Conservation (phyloP, 2,113 vertebrate genomes). For the Haplochromis vanheusdeni region DNA sequence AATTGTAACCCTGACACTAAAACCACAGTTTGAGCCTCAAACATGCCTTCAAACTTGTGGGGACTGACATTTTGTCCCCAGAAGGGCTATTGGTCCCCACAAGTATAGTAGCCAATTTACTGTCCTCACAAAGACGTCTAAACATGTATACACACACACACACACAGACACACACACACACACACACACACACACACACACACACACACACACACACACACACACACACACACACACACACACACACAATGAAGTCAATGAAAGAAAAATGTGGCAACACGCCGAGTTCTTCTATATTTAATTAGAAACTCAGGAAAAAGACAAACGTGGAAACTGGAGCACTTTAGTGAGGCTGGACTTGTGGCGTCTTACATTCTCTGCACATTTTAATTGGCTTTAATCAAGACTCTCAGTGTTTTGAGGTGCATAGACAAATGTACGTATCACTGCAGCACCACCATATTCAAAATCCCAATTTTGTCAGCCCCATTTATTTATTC, state of each 20-base stretch:
- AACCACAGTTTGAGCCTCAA: not conserved
- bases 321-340: not conserved
- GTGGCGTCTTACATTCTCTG: not conserved
- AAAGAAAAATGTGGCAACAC: not conserved
- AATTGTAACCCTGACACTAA: not conserved
- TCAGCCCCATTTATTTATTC: not conserved
- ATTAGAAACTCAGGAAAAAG: not conserved
- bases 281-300: not conserved
- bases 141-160: rapidly evolving
- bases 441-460: not conserved
- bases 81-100: not conserved
- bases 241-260: not conserved
- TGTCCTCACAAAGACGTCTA: not conserved
- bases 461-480: not conserved
- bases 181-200: not conserved
- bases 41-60: not conserved
- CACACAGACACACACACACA: not conserved
- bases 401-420: not conserved
- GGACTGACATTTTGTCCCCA: not conserved
- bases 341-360: not conserved
- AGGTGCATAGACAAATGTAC: not conserved
- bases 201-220: not conserved
- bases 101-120: not conserved
- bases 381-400: not conserved
- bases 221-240: not conserved